Evolutionary conservation across 2,797 vertebrate species (phyloP).

Genomic region (Pseudomugil gertrudae): DNA sequence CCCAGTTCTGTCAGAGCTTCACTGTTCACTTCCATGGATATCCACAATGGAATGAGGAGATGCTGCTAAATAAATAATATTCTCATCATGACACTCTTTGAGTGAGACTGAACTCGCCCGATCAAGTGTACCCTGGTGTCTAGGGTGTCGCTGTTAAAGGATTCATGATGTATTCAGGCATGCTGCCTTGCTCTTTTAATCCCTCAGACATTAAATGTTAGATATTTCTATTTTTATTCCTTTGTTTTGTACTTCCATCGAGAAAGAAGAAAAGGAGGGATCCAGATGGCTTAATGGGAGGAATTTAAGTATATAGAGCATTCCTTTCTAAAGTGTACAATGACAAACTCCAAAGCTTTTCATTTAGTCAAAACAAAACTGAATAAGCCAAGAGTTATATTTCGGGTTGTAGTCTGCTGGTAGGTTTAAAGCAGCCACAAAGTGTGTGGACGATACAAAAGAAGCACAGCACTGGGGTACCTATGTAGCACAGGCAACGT

Average conservation of each 20-base stretch:
- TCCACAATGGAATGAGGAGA: conserved; percentile 41
- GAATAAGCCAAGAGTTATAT: neutral
- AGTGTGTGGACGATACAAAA: neutral
- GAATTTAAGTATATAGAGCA: neutral
- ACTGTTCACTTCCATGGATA: conserved; percentile 10
- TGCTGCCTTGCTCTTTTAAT: neutral
- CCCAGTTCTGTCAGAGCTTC: conserved; percentile 28
- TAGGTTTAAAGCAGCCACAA: neutral
- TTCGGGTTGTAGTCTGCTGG: neutral
- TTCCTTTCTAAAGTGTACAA: neutral
- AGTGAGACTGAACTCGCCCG: conserved; percentile 59
- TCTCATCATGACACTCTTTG: conserved; percentile 21
- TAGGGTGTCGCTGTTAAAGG: conserved; percentile 55
- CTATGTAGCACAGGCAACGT: neutral
- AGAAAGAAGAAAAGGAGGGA: neutral
- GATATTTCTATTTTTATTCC: neutral
- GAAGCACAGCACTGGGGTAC: neutral
- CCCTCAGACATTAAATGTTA: conserved; percentile 7
- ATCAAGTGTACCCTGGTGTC: conserved; percentile 68
- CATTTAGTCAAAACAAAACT: neutral
- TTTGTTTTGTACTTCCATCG: neutral
- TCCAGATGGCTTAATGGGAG: neutral
- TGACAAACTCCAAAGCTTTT: neutral
- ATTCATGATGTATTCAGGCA: conserved; percentile 20
- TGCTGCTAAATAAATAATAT: conserved; percentile 76